Percentiles rank a stretch among this genome's conserved stretches.
Evolutionary conservation across 2,888 invertebrate genomes (phyloP).

Genomic region (Drosophila cognata): DNA sequence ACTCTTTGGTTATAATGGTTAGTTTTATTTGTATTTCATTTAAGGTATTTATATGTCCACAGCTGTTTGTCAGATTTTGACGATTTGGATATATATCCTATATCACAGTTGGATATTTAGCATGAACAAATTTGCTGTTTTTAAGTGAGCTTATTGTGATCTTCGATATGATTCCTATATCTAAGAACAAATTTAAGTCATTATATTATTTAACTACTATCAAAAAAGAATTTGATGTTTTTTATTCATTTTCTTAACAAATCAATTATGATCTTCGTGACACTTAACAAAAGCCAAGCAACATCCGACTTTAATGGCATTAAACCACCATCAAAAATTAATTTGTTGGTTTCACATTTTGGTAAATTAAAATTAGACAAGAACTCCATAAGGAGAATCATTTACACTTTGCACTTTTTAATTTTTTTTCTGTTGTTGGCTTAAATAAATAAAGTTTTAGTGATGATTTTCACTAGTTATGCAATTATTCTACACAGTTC

Average conservation of each 20-base stretch:
- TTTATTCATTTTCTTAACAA: neutral
- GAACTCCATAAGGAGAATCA: neutral
- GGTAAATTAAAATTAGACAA: neutral
- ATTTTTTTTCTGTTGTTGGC: neutral
- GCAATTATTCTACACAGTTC: slow-evolving; percentile 11
- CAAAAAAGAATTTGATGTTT: neutral
- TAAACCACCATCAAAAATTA: neutral
- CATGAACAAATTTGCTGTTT: neutral
- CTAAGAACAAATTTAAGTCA: neutral
- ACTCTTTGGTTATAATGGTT: neutral
- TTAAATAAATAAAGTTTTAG: neutral
- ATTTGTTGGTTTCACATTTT: neutral
- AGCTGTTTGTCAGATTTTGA: neutral
- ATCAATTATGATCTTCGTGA: neutral
- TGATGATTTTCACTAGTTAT: neutral
- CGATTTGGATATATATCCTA: neutral
- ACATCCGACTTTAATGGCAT: neutral
- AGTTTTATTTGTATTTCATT: neutral
- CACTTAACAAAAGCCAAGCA: neutral
- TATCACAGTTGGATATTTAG: neutral
- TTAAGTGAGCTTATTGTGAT: neutral
- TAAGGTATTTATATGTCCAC: neutral
- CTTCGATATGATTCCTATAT: neutral
- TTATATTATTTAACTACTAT: too few species aligned
- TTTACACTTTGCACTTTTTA: neutral